A percentile compares a stretch with the other conserved stretches of the same genome.
Evolutionary conservation across 2,113 vertebrate genomes (phyloP).

Genomic region (Nasalis larvatus): DNA sequence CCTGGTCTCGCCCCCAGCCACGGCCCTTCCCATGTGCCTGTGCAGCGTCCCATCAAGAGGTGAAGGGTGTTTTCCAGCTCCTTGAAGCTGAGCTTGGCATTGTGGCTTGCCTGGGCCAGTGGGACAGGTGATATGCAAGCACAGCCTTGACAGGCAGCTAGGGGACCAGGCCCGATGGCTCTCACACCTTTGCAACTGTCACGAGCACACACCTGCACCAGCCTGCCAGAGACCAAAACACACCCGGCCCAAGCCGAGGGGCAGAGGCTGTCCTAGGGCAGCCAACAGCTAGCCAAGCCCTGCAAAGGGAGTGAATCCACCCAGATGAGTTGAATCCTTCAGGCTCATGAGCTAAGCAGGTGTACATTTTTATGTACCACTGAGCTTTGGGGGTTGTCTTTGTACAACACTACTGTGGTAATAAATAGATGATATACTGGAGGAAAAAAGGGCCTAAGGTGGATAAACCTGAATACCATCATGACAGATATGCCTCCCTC

Average conservation of each 20-base stretch:
- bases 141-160: not conserved
- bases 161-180: not conserved
- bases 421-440: not conserved
- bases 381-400: not conserved
- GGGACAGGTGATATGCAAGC: not conserved
- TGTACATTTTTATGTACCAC: not conserved
- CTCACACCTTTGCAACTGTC: not conserved
- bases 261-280: not conserved
- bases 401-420: not conserved
- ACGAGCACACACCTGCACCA: not conserved
- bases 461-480: not conserved
- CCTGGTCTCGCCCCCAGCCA: fast-evolving
- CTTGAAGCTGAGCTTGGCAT: not conserved
- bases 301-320: not conserved
- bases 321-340: not conserved
- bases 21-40: fast-evolving
- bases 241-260: fast-evolving
- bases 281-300: not conserved
- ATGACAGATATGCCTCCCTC: not conserved
- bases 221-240: not conserved
- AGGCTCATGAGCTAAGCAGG: not conserved
- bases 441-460: not conserved
- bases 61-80: no score
- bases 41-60: not conserved
- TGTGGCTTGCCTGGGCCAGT: not conserved